A percentile compares a stretch with the other conserved stretches of the same genome.
Evolutionary conservation across 2,113 vertebrate genomes (phyloP).

Genomic region (rabbit (Oryctolagus cuniculus)): mOryCun1.1 NC_091441.1:12520501-12521000

Average conservation of each 20-base stretch:
- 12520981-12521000: not conserved
- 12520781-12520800: not conserved
- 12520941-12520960: not conserved
- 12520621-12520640: not conserved
- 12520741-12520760: not conserved
- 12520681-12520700: not conserved
- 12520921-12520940: not conserved
- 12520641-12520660: not conserved
- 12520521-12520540: not conserved
- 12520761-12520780: not conserved
- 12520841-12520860: not conserved
- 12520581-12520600: not conserved
- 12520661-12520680: not conserved
- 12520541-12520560: not conserved
- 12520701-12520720: not conserved
- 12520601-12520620: not conserved
- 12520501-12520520: conserved; percentile 9
- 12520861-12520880: conserved; percentile 30
- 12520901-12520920: conserved; percentile 36
- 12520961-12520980: not conserved
- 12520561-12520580: not conserved
- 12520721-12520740: not conserved
- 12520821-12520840: conserved; percentile 37
- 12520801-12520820: not conserved
- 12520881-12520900: conserved; percentile 44